A percentile compares a stretch with the other conserved stretches of the same genome.
phyloP scores from a whole-genome alignment of 2,113 vertebrate species.

The Rhabdornis inornatus region DNA sequence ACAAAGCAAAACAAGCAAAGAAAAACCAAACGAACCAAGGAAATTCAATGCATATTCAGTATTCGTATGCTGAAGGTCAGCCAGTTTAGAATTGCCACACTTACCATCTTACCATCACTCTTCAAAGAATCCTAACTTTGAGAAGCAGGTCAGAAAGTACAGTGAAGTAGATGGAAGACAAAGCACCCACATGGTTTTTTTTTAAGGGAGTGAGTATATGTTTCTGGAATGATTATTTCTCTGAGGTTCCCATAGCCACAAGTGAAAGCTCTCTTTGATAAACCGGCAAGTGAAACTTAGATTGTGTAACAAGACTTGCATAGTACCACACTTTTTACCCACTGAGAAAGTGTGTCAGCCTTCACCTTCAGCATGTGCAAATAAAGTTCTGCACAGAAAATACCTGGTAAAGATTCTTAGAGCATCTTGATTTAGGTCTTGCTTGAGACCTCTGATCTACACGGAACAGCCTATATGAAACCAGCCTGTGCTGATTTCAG shows the following conservation, averaged over 20 bases:
- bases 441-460: not conserved
- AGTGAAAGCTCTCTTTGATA: not conserved
- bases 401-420: not conserved
- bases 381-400: not conserved
- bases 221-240: not conserved
- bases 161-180: not conserved
- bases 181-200: rapidly evolving
- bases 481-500: not conserved
- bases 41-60: not conserved
- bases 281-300: not conserved
- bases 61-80: not conserved
- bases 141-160: not conserved
- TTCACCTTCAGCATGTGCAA: not conserved
- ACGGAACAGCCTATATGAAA: not conserved
- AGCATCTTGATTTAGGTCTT: not conserved
- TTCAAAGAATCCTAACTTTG: not conserved
- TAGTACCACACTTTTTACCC: not conserved
- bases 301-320: not conserved
- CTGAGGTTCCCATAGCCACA: not conserved
- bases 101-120: not conserved
- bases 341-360: not conserved
- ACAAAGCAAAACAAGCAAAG: not conserved
- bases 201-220: not conserved
- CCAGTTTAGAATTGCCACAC: not conserved
- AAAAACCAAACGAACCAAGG: not conserved